Conservation (phyloP, 2,113 vertebrate species). For the Tympanuchus pallidicinctus region DNA sequence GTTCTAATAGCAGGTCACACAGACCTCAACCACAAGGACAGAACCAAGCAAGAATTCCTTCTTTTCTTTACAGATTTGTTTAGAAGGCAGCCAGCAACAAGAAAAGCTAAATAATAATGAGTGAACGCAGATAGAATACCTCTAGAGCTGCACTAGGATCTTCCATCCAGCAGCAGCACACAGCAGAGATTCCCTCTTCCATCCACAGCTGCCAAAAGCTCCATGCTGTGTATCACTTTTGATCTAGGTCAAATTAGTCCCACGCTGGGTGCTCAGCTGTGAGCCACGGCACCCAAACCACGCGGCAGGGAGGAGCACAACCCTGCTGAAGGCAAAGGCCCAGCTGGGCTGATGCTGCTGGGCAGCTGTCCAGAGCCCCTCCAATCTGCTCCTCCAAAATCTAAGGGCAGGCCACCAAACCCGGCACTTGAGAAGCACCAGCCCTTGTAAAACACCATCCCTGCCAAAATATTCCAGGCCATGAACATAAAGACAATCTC, state of each 20-base stretch:
- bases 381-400: neutral
- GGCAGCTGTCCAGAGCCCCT: neutral
- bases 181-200: neutral
- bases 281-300: neutral
- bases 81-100: neutral
- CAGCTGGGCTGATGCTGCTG: neutral
- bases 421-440: neutral
- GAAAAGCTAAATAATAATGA: neutral
- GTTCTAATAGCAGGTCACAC: neutral
- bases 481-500: constrained; percentile 53
- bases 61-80: neutral
- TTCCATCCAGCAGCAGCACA: neutral
- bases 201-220: neutral
- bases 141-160: neutral
- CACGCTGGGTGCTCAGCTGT: neutral
- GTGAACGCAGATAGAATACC: neutral
- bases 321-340: neutral
- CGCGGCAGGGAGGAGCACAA: neutral
- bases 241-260: neutral
- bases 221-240: neutral
- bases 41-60: neutral
- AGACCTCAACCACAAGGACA: neutral
- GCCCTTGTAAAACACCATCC: neutral
- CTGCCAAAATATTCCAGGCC: constrained; percentile 54
- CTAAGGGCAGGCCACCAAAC: neutral